These are phyloP conservation scores for Calameuta filiformis DNA, from an alignment of 2,888 invertebrate genomes.

Conservation along the genomic window DNA sequence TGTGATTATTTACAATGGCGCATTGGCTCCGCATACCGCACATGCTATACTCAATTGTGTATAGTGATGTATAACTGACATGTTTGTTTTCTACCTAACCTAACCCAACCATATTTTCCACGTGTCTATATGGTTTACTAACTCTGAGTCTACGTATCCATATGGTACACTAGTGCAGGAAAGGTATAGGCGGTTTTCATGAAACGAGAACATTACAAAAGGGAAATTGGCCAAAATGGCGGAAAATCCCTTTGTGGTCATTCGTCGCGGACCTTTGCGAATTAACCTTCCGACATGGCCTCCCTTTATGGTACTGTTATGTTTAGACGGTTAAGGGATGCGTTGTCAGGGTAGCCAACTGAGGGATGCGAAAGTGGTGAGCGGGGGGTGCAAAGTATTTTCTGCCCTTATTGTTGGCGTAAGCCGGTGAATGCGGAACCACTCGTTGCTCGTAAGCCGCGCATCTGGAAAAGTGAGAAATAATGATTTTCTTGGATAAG, in stretches of 20 bases:
- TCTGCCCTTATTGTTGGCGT: neutral
- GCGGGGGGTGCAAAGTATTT: neutral
- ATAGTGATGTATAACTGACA: too few species aligned
- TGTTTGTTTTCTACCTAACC: too few species aligned
- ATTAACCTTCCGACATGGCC: conserved; percentile 24
- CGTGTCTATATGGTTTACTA: too few species aligned
- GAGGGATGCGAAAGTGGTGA: neutral
- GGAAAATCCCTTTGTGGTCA: conserved; percentile 38
- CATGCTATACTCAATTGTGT: too few species aligned
- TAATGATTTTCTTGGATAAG: neutral
- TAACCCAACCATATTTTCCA: too few species aligned
- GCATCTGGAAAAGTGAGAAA: neutral
- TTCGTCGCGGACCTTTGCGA: conserved; percentile 26
- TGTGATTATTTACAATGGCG: too few species aligned
- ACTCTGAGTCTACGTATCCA: neutral
- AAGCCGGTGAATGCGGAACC: neutral
- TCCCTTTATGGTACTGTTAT: conserved; percentile 37
- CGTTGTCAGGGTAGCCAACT: neutral
- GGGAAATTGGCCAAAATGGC: conserved; percentile 35
- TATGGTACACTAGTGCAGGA: too few species aligned
- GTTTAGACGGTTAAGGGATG: conserved; percentile 29
- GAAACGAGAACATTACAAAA: conserved; percentile 17
- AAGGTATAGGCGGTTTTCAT: neutral
- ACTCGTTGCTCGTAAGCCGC: neutral
- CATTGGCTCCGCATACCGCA: too few species aligned